Evolutionary conservation across 2,888 invertebrate genomes (phyloP).

Genomic region (Rhagonycha lutea): DNA sequence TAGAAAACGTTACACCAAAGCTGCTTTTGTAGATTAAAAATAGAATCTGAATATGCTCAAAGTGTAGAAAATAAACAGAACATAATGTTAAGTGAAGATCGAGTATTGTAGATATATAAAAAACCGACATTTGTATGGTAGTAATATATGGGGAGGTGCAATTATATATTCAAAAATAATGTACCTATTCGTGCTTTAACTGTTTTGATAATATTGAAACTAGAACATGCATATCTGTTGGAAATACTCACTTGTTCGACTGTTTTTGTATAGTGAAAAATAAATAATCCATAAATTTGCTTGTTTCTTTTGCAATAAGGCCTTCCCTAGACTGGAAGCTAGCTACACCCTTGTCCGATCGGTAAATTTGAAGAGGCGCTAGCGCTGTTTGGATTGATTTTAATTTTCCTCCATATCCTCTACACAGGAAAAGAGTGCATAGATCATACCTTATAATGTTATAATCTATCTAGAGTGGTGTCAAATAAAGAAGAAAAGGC

Average conservation of each 20-base stretch:
- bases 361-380: no score
- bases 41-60: background rate
- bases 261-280: background rate
- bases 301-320: no score
- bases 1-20: background rate
- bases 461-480: no score
- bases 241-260: background rate
- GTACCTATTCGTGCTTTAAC: background rate
- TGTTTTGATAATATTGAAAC: background rate
- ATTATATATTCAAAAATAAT: background rate
- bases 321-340: no score
- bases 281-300: background rate
- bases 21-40: background rate
- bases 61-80: background rate
- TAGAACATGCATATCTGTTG: background rate
- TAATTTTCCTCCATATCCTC: no score
- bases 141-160: background rate
- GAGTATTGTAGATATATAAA: background rate
- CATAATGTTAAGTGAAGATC: background rate
- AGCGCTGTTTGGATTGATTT: no score
- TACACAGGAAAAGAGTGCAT: no score
- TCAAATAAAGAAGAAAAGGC: no score
- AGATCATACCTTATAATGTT: no score
- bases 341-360: no score
- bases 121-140: background rate